Evolutionary conservation across 2,113 vertebrate genomes (phyloP).

Genomic region (Tyrannus savana): DNA sequence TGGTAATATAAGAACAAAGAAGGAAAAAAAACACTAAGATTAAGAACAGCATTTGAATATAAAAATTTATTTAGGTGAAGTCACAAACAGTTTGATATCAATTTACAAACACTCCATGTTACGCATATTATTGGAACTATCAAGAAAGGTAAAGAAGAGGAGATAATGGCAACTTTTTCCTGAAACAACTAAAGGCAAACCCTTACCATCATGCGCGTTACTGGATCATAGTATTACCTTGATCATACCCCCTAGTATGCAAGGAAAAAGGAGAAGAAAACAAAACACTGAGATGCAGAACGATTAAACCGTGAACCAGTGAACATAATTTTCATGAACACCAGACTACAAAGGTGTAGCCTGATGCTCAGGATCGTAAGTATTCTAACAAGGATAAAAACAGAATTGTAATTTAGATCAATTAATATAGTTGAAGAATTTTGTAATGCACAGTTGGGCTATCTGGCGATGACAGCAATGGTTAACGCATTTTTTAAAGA

Average conservation of each 20-base stretch:
- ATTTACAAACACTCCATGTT: slow-evolving; percentile 66
- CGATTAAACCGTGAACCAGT: background rate
- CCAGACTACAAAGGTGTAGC: background rate
- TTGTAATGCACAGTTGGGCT: background rate
- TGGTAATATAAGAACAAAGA: background rate
- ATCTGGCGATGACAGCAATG: background rate
- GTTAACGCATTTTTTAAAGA: background rate
- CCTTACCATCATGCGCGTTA: slow-evolving; percentile 41
- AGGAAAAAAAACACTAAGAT: background rate
- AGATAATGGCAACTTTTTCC: slow-evolving; percentile 36
- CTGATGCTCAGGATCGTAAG: background rate
- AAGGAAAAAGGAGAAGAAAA: slow-evolving; percentile 39
- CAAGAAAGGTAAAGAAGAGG: slow-evolving; percentile 27
- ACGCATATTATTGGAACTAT: slow-evolving; percentile 38
- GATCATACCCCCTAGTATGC: slow-evolving; percentile 16
- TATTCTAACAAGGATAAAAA: background rate
- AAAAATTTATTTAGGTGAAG: slow-evolving; percentile 69
- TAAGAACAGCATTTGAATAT: slow-evolving; percentile 41
- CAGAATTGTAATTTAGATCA: background rate
- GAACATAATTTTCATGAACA: background rate
- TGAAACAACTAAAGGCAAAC: slow-evolving; percentile 43
- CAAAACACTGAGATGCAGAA: slow-evolving; percentile 21
- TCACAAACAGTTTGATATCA: slow-evolving; percentile 56
- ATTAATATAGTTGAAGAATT: background rate
- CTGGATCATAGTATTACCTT: slow-evolving; percentile 47